These are phyloP conservation scores for Marmota flaviventris DNA, from an alignment of 2,113 vertebrate genomes.

Conservation along the genomic window DNA sequence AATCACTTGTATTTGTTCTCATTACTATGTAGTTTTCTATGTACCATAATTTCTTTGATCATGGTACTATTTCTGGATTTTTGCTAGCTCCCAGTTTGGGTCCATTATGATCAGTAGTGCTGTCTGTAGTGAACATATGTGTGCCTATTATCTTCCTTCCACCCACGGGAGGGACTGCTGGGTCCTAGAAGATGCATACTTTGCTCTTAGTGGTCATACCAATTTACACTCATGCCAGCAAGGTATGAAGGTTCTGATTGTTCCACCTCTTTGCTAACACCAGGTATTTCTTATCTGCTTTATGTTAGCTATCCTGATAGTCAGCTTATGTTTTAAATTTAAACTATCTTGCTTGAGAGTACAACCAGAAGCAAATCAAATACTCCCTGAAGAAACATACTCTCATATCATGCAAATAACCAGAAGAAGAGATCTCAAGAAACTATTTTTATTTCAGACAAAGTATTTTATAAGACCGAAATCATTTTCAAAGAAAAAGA, in stretches of 20 bases:
- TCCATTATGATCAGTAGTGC: not conserved
- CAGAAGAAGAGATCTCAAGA: not conserved
- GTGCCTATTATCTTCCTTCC: not conserved
- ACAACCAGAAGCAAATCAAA: constrained; percentile 6
- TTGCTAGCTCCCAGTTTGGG: not conserved
- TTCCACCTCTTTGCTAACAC: not conserved
- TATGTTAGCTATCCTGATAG: not conserved
- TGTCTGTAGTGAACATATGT: not conserved
- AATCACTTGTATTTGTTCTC: not conserved
- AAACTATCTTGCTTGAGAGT: not conserved
- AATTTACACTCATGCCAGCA: no score
- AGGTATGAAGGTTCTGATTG: no score
- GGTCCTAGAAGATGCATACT: not conserved
- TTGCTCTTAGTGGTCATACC: not conserved
- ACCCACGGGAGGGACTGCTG: not conserved
- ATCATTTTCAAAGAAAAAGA: not conserved
- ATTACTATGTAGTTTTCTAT: not conserved
- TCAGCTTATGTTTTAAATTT: not conserved
- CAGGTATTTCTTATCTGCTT: not conserved
- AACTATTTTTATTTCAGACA: not conserved
- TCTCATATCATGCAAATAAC: not conserved
- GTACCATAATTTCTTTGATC: not conserved
- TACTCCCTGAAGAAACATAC: not conserved
- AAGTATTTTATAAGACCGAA: not conserved
- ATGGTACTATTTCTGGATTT: not conserved